Conservation (phyloP, 1,140 invertebrate species). For the Procambarus clarkii region DNA sequence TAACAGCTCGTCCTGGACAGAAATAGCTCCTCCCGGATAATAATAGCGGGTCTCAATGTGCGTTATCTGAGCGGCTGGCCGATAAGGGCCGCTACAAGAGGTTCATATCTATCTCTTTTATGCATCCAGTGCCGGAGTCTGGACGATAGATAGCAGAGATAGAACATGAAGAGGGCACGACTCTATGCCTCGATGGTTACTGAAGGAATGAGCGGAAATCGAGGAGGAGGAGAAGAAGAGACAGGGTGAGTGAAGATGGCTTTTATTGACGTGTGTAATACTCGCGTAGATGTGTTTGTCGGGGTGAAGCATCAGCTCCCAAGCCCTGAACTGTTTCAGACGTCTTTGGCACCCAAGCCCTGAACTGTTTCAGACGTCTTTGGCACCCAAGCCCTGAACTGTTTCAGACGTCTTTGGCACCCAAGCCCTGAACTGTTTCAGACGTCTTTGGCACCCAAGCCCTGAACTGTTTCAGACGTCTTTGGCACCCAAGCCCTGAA, state of each 20-base stretch:
- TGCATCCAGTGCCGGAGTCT: background rate
- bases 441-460: no score
- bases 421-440: no score
- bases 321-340: no score
- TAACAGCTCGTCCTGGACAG: no score
- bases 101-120: background rate
- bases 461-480: no score
- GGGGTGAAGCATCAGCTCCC: background rate
- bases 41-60: background rate
- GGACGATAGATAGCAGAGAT: background rate
- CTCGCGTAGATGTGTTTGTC: conserved; percentile 15
- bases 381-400: no score
- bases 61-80: background rate
- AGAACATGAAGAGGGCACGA: background rate
- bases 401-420: no score
- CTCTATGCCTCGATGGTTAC: background rate
- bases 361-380: no score
- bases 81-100: background rate
- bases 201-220: background rate
- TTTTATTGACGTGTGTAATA: background rate
- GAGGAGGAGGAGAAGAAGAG: background rate
- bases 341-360: no score
- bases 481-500: no score
- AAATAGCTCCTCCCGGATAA: background rate
- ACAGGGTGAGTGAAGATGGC: background rate